Evolutionary conservation across 2,797 vertebrate species (phyloP), one percentile per base, ranked within the genome.

Genomic region (Tragopan temminckii): DNA sequence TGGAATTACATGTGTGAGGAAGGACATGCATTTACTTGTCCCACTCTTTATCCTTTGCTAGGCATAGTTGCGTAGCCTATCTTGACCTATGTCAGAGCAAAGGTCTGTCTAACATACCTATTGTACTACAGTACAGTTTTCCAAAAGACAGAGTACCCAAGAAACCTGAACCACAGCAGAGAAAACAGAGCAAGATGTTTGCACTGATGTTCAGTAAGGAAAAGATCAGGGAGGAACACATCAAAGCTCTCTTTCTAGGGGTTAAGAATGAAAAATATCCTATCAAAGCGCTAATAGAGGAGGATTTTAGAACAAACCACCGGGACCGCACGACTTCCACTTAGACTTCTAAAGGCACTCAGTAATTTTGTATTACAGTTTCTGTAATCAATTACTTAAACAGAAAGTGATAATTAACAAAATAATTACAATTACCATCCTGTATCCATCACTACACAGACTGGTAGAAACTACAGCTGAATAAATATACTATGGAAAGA

Each of bases 291-390:
- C 69, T 77, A 88, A 83, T 9, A 80, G 27, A 40, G 72, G 18
- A 71, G 72, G n/a, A 91, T 67, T 93, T 89, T 10, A 71, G 43
- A 92, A 77, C 35, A 94, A 63, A 74, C 67, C 64, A 67, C 61
- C 25, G 33, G 31, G 43, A 72, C 13, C 40, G 43, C 18, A 12
- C 13, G 33, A 40, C 45, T 91, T 71, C 63, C 63, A 69, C 29
- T 52, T 46, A 33, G 40, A 79, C 50, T 69, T 85, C 67, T 70
- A 14, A 86, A 79, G 45, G 38, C 36, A 67, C 53, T 9, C 35
- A 46, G 18, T 20, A 64, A 57, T 48, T 45, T 63, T 59, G 3
- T 66, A 5, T 69, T 85, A 79, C 71, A 72, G 16, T 59, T 80
- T 25, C 52, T 77, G 40, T 46, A 70, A 87, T 15, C 43, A 64